These are phyloP conservation scores for Mobula birostris DNA, from an alignment of 2,113 vertebrate genomes.

Conservation along the genomic window DNA sequence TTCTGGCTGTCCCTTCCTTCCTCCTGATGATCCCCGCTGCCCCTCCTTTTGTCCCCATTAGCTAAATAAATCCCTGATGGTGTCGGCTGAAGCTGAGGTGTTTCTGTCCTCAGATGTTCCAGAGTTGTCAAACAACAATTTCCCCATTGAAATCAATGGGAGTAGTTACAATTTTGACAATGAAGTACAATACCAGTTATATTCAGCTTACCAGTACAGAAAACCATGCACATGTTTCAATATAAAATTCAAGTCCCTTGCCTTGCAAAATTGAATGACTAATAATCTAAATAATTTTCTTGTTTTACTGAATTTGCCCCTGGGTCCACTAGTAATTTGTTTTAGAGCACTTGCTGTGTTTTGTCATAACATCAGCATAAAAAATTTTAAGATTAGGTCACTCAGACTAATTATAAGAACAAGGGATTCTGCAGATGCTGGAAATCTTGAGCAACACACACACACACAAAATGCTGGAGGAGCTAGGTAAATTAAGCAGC, in stretches of 20 bases:
- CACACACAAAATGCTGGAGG: too few relatives aligned
- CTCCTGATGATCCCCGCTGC: background rate
- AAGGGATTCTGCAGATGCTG: too few relatives aligned
- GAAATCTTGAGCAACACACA: too few relatives aligned
- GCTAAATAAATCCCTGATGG: background rate
- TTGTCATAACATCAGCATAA: background rate
- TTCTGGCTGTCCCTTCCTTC: background rate
- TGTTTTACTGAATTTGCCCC: background rate
- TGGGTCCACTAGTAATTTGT: background rate
- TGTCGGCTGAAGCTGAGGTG: background rate
- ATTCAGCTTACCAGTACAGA: background rate
- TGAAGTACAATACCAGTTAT: background rate
- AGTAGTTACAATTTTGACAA: conserved; percentile 28
- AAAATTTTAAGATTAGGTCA: background rate
- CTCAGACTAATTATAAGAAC: too few relatives aligned
- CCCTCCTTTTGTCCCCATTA: background rate
- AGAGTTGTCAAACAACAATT: conserved; percentile 10
- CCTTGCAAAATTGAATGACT: background rate
- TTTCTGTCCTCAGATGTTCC: background rate
- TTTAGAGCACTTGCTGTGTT: background rate
- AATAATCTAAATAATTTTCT: background rate
- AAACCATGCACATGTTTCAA: background rate
- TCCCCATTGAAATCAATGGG: conserved; percentile 1
- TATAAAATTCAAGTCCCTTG: background rate
- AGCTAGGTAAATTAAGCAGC: too few relatives aligned